Evolutionary conservation across 2,113 vertebrate species (phyloP).

Genomic region (Speoplatyrhinus poulsoni): DNA sequence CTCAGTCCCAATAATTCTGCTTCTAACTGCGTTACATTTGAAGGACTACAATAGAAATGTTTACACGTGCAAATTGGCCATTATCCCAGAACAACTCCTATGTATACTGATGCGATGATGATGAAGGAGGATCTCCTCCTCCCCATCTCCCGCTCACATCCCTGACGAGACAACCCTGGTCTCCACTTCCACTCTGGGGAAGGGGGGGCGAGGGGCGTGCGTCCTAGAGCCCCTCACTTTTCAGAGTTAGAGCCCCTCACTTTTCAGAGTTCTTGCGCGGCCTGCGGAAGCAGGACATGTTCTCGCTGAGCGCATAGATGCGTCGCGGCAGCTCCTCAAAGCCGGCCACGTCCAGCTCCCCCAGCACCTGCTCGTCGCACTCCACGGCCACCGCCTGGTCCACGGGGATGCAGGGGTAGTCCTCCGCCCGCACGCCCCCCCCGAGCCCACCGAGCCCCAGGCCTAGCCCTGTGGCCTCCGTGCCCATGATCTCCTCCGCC

Average conservation of each 20-base stretch:
- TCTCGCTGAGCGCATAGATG: constrained; percentile 95
- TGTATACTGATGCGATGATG: constrained; percentile 37
- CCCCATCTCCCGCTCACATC: constrained; percentile 24
- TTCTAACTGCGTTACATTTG: constrained; percentile 50
- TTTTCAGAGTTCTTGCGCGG: constrained; percentile 94
- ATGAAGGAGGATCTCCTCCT: constrained; percentile 6
- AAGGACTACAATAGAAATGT: constrained; percentile 78
- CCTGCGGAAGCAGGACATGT: constrained; percentile 91
- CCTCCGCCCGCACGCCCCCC: constrained; percentile 78
- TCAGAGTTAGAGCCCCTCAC: constrained; percentile 65
- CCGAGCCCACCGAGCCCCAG: constrained; percentile 45
- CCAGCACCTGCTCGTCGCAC: constrained; percentile 94
- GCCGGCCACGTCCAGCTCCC: constrained; percentile 81
- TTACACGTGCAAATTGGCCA: constrained; percentile 83
- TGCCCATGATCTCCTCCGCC: constrained; percentile 95
- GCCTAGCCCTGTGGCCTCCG: constrained; percentile 84
- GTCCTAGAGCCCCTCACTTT: neutral
- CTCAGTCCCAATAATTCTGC: constrained; percentile 48
- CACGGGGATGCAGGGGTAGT: constrained; percentile 91
- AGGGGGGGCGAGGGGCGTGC: no score
- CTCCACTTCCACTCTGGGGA: no score
- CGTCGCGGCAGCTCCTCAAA: constrained; percentile 96
- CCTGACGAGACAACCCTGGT: constrained; percentile 5
- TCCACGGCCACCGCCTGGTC: constrained; percentile 94
- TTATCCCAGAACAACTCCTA: constrained; percentile 59